Base-by-base conservation (phyloP, 2,888 invertebrate species). In the Callyntrura sp. region DNA sequence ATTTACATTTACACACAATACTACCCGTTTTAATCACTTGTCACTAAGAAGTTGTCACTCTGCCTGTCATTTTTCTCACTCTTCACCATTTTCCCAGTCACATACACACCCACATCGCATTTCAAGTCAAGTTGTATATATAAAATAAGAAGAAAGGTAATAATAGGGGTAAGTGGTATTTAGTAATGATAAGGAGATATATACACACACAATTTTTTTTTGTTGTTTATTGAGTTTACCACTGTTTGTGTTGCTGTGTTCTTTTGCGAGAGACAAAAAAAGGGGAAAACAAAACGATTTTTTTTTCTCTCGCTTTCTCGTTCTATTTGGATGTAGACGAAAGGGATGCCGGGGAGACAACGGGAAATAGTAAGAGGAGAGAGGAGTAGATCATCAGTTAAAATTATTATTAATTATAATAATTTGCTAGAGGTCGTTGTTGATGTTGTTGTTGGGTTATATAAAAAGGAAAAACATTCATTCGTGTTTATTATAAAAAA, bases 241-340 rank as follows among this genome's bases (percentile, higher is more conserved):
- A 83, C 83, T 83, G 65, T 82, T 82, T 62, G 82, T 62, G 82
- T 65, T 82, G 82, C 82, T 82, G 83, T 83, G 83, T 83, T 83
- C 83, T 65, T 68, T 35, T 83, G 17, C 62, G 60, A 81, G 43
- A 81, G 35, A 6, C 3, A 62, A 57, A 57, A 62, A 17, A 11
- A 48, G 6, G 20, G 12, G 48, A 45, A 73, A 73, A 48, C 73
- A 28, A 1, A 25, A 73, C 73, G 20, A 6, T 73, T 73, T 73
- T 48, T 28, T 9, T 14, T 23, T 48, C 23, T 45, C 28, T 83
- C 68, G 45, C n/a, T 48, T 84, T 84, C 70, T 84, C n/a, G n/a
- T n/a, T n/a, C n/a, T n/a, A n/a, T n/a, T n/a, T n/a, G n/a, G n/a
- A 55, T 84, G 62, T 62, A 84, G 70, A 84, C 84, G 55, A n/a